phyloP scores from a whole-genome alignment of 2,113 vertebrate genomes.

The Motacilla alba region DNA sequence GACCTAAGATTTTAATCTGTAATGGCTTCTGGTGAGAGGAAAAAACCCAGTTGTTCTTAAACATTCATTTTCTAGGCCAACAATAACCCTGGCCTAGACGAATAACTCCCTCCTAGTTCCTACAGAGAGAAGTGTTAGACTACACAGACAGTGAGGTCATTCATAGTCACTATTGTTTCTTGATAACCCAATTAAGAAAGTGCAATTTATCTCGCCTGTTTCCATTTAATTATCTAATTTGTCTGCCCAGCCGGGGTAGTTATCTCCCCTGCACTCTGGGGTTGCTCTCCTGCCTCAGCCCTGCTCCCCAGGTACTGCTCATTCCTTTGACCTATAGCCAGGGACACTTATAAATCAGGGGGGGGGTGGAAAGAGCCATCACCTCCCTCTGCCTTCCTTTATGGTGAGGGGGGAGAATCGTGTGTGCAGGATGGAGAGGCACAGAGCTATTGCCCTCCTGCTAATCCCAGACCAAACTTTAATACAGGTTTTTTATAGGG shows the following conservation, averaged over 20 bases:
- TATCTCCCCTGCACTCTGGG: neutral
- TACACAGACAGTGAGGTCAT: conserved; percentile 74
- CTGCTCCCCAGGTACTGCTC: conserved; percentile 58
- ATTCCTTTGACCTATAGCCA: conserved; percentile 49
- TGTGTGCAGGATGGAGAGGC: neutral
- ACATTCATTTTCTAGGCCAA: conserved; percentile 60
- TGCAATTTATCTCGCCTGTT: conserved; percentile 71
- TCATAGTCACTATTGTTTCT: conserved; percentile 64
- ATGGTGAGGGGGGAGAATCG: neutral
- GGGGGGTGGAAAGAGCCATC: neutral
- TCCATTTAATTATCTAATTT: conserved; percentile 75
- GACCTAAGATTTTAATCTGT: conserved; percentile 60
- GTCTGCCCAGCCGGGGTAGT: conserved; percentile 43
- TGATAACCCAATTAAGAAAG: conserved; percentile 73
- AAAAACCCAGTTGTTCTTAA: conserved; percentile 13
- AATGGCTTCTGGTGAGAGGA: conserved; percentile 48
- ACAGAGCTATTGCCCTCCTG: neutral
- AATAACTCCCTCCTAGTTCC: conserved; percentile 52
- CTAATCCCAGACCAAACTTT: neutral
- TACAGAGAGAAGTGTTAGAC: conserved; percentile 47
- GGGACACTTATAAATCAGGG: conserved; percentile 12
- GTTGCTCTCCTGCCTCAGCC: neutral
- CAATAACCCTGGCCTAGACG: conserved; percentile 60
- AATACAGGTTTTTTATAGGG: neutral
- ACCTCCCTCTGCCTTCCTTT: neutral